Conservation (phyloP, 2,113 vertebrate genomes). For the Macheiramphus alcinus region DNA sequence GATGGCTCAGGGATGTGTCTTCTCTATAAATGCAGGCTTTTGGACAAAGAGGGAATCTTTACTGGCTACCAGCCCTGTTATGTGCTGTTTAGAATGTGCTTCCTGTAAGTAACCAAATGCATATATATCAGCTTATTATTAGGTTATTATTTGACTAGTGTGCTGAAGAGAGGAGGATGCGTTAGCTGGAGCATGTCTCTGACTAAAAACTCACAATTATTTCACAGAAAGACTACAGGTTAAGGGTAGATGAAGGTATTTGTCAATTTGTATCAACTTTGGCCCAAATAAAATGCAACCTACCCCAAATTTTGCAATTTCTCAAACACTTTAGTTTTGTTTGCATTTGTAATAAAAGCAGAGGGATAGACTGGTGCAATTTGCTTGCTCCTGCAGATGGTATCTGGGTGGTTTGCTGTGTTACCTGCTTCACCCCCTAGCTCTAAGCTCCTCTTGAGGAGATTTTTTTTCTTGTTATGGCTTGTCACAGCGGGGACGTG, state of each 20-base stretch:
- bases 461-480: neutral
- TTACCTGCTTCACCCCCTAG: neutral
- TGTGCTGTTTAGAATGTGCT: neutral
- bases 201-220: neutral
- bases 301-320: neutral
- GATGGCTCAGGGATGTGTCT: too few relatives aligned
- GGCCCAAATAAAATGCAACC: neutral
- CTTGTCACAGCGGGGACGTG: rapidly evolving
- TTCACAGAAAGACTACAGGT: neutral
- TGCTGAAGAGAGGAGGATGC: neutral
- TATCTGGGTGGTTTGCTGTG: neutral
- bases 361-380: neutral
- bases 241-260: neutral
- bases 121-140: neutral
- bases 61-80: neutral
- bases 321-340: neutral
- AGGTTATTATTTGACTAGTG: neutral
- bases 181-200: neutral
- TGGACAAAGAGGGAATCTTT: neutral
- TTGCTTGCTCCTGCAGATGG: rapidly evolving
- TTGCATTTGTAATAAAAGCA: neutral
- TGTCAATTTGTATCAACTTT: rapidly evolving
- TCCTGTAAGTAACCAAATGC: neutral
- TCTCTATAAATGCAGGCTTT: neutral
- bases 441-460: neutral